Evolutionary conservation across 2,888 invertebrate genomes (phyloP), one percentile per base, ranked within the genome.

Genomic region (Gerosis bhagava): DNA sequence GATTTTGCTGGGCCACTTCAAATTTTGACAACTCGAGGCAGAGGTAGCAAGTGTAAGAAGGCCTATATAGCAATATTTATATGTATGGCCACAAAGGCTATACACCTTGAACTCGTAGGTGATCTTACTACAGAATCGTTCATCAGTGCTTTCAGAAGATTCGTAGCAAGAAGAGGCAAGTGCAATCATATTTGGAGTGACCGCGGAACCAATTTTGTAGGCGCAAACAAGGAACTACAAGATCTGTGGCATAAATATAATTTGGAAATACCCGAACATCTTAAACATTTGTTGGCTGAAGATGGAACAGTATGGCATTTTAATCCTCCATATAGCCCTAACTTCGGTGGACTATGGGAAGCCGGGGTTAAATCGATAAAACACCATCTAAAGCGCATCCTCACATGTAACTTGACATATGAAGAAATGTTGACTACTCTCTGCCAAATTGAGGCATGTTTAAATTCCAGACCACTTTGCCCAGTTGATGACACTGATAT

Each of bases 271-370:
- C 15, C 31, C 3, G 45, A 45, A 5, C 4, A n/a, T n/a, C n/a
- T n/a, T n/a, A n/a, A n/a, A n/a, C n/a, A n/a, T n/a, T 5, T 25
- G 11, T 10, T 45, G 5, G 31, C 16, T 7, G 25, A 24, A 22
- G 32, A 31, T 15, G 45, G 45, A 3, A 45, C 45, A 13, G 17
- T n/a, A 5, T 57, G 53, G 56, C 50, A 56, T 26, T 60, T 54
- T 13, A 60, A 56, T 17, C 57, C 60, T 15, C 55, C 60, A 4
- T 50, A 36, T 6, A 36, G 47, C 15, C 57, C 54, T 11, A 54
- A 56, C 25, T 57, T 56, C 35, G 56, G 56, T 1, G 54, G 59
- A 12, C 22, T 59, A 3, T 62, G 59, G 62, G 62, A 62, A 29
- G 52, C 58, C 5, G 58, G 54, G 2, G 45, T 61, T 1, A 50